A percentile compares a stretch with the other conserved stretches of the same genome.
Evolutionary conservation across 1,140 invertebrate genomes (phyloP).

Genomic region (Drosophila subobscura): DNA sequence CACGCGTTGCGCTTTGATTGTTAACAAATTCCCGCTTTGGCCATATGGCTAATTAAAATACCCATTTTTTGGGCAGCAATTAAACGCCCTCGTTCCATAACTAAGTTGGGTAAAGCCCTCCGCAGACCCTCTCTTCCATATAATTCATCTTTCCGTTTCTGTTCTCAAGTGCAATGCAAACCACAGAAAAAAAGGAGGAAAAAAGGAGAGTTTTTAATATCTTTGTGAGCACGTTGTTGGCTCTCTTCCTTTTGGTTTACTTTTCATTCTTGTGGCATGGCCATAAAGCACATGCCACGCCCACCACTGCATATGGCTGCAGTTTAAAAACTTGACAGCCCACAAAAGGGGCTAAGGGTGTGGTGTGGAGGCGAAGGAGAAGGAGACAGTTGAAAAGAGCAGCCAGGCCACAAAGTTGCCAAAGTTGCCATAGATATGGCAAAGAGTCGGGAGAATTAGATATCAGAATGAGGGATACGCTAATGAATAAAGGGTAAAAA

Average conservation of each 20-base stretch:
- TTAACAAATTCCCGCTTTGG: constrained; percentile 61
- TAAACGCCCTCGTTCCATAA: constrained; percentile 14
- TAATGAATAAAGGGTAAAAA: background rate
- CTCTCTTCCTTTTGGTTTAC: background rate
- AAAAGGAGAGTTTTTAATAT: constrained; percentile 41
- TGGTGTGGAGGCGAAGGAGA: constrained; percentile 3
- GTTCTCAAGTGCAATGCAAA: background rate
- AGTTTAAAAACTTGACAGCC: constrained; percentile 47
- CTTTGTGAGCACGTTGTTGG: constrained; percentile 24
- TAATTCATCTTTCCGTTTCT: background rate
- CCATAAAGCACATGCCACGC: constrained; percentile 11
- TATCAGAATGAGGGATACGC: background rate
- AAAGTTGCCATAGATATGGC: constrained; percentile 39
- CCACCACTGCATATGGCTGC: constrained; percentile 29
- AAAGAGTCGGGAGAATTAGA: background rate
- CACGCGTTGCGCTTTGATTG: constrained; percentile 68
- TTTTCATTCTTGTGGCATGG: constrained; percentile 8
- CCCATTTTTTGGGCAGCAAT: constrained; percentile 46
- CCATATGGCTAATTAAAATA: constrained; percentile 63
- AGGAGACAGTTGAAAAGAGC: constrained; percentile 19
- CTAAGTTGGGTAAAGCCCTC: background rate
- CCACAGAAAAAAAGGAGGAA: background rate
- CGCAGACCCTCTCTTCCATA: background rate
- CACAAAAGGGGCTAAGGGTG: constrained; percentile 8
- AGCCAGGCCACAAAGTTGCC: constrained; percentile 38